Evolutionary conservation across 1,140 invertebrate genomes (phyloP).

Genomic region (Pemphigus obesinymphae): DNA sequence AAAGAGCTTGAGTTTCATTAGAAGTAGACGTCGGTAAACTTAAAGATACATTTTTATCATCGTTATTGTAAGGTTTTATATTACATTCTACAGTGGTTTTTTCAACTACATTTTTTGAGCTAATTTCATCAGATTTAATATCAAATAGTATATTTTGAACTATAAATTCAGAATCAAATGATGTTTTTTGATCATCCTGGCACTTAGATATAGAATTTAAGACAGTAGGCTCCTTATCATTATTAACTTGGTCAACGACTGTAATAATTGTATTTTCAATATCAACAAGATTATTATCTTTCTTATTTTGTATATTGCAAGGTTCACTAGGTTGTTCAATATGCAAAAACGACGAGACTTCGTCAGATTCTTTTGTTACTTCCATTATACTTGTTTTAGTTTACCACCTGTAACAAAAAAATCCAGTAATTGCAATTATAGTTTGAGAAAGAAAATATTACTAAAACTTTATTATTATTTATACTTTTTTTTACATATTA

Average conservation of each 20-base stretch:
- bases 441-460: background rate
- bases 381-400: background rate
- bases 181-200: background rate
- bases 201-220: background rate
- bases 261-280: background rate
- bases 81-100: background rate
- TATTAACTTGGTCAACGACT: background rate
- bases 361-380: background rate
- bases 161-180: background rate
- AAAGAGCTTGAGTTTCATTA: background rate
- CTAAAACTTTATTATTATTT: background rate
- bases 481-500: background rate
- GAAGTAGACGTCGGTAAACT: background rate
- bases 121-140: background rate
- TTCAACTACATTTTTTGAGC: background rate
- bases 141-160: background rate
- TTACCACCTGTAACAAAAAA: background rate
- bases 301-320: background rate
- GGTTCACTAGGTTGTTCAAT: background rate
- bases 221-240: background rate
- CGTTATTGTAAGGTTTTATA: background rate
- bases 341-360: background rate
- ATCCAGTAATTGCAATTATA: background rate
- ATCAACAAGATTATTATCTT: background rate
- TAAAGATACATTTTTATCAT: background rate